Base-by-base conservation (phyloP, 2,113 vertebrate genomes). In the Saccopteryx bilineata region DNA sequence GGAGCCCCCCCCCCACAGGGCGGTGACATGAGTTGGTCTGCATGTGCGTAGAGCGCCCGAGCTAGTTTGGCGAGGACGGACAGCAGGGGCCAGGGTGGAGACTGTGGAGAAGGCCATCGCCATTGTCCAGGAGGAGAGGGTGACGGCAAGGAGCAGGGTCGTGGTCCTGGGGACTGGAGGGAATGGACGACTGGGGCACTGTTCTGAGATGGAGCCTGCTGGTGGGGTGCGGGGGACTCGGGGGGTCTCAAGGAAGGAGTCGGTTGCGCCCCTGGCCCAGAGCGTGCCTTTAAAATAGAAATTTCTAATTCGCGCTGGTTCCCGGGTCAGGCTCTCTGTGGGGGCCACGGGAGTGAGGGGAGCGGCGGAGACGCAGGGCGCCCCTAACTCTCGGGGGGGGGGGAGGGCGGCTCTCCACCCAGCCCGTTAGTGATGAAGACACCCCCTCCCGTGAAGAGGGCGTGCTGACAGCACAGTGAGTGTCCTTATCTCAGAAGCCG, bases 121-220 rank as follows among this genome's bases (percentile, higher is more conserved):
- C n/a, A 17, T 56, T 14, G 15, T 28, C 68, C 54, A 76, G 76
- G n/a, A 28, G 60, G 7, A 82, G 39, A 61, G 19, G 39, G 12
- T 24, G 15, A 52, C 2, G 50, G 9, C 31, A 54, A 33, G 31
- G 39, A 5, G 48, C 23, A 9, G 9, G 17, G 26, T 9, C 9
- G 4, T 33, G 24, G 3, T 12, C 6, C 0, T 12, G 48, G 58
- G 2, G 26, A 5, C 0, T 0, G 74, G 82, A 68, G 10, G n/a
- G 9, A 54, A 17, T 24, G 5, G 54, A 26, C 0, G 10, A 5
- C 8, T 15, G 81, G 68, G 54, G 48, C 39, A 5, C 68, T 11
- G 2, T 60, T 56, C 18, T 50, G 26, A 31, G 33, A 11, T 12
- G 60, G n/a, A 9, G 24, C 39, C 48, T 11, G 2, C 63, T 46